Evolutionary conservation across 2,888 invertebrate genomes (phyloP), one percentile per base, ranked within the genome.

Genomic region (Megaustenia siamemsis): DNA sequence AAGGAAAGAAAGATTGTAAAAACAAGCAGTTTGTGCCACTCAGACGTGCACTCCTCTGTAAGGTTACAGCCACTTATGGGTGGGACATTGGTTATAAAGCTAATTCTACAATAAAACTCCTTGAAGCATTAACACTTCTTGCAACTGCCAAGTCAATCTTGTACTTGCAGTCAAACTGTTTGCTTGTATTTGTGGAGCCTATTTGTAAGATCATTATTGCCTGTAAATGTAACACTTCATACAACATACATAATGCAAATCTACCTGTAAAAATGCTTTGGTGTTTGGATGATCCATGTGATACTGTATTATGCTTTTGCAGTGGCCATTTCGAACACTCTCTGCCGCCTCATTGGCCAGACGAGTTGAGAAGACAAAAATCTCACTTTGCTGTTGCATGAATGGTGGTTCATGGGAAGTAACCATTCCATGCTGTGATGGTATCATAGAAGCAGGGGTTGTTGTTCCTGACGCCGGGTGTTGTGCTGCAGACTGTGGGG

Each of bases 321-420:
- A 98, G 92, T 97, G 97, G 2, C 98, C 97, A 87, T 96, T 96
- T 87, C 97, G 95, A 24, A 98, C 98, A 24, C 97, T 96, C 91
- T 99, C 98, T 0, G 98, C 98, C 8, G 98, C 98, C 93, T 97
- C 97, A 94, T 99, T 99, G 5, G 98, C 99, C 94, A 98, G 95
- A 91, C 96, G 95, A 15, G 99, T 98, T 38, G 98, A 97, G 95
- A 99, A 99, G 90, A 99, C 98, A 96, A 98, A 99, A 94, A 99
- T 98, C 94, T 98, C 98, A 95, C 97, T 98, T 95, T 98, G 98
- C 94, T 99, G 98, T 95, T 98, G 97, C 87, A 90, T 88, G 85
- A 92, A 90, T 40, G 88, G 90, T 32, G 88, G 89, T 53, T 92
- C 91, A 45, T 86, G 89, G 28, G 68, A 76, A 3, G 81, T 71